Conservation (phyloP, 2,113 vertebrate species). For the Eonycteris spelaea region DNA sequence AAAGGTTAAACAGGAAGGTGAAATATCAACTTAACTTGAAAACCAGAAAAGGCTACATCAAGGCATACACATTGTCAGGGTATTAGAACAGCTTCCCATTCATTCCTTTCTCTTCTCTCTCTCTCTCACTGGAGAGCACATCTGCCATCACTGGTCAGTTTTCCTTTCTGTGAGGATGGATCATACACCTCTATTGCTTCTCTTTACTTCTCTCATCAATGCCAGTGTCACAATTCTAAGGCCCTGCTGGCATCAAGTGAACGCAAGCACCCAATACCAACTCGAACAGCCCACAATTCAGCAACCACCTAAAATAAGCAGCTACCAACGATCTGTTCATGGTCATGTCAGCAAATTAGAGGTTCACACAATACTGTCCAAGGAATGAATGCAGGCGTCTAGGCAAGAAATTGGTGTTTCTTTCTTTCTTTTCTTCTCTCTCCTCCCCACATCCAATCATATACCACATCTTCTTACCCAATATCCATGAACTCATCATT, state of each 20-base stretch:
- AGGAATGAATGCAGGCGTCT: not conserved
- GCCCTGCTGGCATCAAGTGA: too few relatives aligned
- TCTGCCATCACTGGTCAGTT: rapidly evolving
- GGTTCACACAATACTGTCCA: rapidly evolving
- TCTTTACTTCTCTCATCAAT: not conserved
- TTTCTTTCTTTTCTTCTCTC: not conserved
- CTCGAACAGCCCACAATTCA: not conserved
- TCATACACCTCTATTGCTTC: not conserved
- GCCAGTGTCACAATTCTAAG: not conserved
- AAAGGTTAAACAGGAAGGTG: not conserved
- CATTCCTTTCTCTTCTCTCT: not conserved
- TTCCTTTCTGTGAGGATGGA: not conserved
- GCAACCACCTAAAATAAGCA: not conserved
- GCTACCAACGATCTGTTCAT: not conserved
- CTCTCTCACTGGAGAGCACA: not conserved
- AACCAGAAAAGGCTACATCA: not conserved
- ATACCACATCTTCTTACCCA: not conserved
- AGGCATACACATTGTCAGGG: rapidly evolving
- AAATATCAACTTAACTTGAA: not conserved
- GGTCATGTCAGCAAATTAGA: not conserved
- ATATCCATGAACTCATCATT: not conserved
- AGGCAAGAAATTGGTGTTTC: not conserved
- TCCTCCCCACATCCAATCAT: not conserved
- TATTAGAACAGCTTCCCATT: not conserved
- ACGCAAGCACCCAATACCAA: not conserved